Conservation (phyloP, 2,113 vertebrate species). For the Cyanoderma ruficeps region DNA sequence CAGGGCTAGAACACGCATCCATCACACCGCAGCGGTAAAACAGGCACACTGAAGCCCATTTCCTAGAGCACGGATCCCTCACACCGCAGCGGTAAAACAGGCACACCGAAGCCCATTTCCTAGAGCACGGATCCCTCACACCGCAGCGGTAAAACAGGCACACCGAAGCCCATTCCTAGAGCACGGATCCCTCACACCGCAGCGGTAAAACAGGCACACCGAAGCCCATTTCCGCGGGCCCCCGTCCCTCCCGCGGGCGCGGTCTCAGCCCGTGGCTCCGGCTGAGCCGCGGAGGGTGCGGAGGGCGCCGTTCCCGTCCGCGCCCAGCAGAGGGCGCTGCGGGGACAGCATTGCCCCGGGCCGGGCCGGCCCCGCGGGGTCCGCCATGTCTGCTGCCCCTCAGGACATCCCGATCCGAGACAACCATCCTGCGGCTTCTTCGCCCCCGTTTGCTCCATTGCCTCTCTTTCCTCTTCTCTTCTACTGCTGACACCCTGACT, state of each 20-base stretch:
- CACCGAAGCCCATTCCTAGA: too few relatives aligned
- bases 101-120: too few relatives aligned
- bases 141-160: too few relatives aligned
- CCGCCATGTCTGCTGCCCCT: neutral
- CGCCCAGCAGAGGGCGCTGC: conserved; percentile 6
- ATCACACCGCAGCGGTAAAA: neutral
- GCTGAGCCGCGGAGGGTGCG: neutral
- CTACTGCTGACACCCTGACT: neutral
- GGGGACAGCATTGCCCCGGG: neutral
- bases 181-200: too few relatives aligned
- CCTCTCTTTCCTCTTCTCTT: neutral
- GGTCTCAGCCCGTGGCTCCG: fast-evolving
- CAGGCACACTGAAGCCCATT: too few relatives aligned
- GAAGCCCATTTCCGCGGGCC: neutral
- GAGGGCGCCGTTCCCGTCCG: neutral
- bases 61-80: too few relatives aligned
- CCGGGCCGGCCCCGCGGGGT: neutral
- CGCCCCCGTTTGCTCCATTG: fast-evolving
- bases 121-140: too few relatives aligned
- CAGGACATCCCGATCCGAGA: fast-evolving
- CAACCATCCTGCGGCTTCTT: neutral
- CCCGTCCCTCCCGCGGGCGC: neutral
- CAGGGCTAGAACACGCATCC: neutral
- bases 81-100: too few relatives aligned
- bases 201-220: too few relatives aligned